Evolutionary conservation across 2,888 invertebrate genomes (phyloP).

Genomic region (Sussaba pulchella): DNA sequence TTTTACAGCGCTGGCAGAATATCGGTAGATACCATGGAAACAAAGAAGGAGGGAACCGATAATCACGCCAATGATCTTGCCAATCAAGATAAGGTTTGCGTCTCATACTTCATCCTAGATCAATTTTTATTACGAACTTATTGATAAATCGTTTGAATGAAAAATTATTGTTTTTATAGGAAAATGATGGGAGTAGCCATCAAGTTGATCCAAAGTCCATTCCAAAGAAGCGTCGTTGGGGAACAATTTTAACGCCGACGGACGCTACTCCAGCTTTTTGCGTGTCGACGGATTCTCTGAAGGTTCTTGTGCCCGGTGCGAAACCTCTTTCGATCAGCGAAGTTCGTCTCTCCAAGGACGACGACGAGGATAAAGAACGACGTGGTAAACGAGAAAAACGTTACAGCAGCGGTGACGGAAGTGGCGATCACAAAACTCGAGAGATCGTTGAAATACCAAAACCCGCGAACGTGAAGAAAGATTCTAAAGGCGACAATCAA

Average conservation of each 20-base stretch:
- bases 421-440: constrained; percentile 74
- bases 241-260: constrained; percentile 79
- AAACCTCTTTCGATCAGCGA: constrained; percentile 84
- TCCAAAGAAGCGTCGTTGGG: constrained; percentile 84
- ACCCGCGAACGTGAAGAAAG: constrained; percentile 78
- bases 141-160: not conserved
- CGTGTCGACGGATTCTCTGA: constrained; percentile 91
- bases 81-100: constrained; percentile 78
- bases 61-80: constrained; percentile 69
- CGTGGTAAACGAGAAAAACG: constrained; percentile 77
- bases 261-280: constrained; percentile 88
- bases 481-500: constrained; percentile 80
- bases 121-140: not conserved
- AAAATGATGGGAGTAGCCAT: constrained; percentile 77
- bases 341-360: constrained; percentile 83
- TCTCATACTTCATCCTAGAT: too few species aligned
- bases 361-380: constrained; percentile 81
- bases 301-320: constrained; percentile 85
- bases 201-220: constrained; percentile 77
- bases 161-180: constrained; percentile 70
- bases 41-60: constrained; percentile 73
- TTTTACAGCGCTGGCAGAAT: constrained; percentile 76
- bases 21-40: constrained; percentile 73
- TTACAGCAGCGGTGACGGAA: constrained; percentile 73
- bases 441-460: constrained; percentile 74